Percentiles rank a stretch among this genome's conserved stretches.
These are phyloP conservation scores for Dendrocopos noguchii DNA, from an alignment of 2,113 vertebrate genomes.

Conservation along the genomic window DNA sequence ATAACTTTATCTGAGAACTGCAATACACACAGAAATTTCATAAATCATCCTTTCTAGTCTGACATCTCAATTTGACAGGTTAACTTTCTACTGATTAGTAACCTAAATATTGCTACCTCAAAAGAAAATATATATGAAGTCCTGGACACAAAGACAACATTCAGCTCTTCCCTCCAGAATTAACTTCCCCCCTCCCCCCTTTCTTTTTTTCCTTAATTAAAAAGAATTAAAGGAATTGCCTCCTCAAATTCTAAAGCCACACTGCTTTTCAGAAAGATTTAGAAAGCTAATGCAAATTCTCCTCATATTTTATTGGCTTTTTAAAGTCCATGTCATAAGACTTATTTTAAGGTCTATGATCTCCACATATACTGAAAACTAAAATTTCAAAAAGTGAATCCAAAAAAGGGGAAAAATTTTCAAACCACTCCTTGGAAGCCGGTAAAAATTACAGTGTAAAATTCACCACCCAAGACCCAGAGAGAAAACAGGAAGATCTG, in stretches of 20 bases:
- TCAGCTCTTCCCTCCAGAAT: background rate
- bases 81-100: background rate
- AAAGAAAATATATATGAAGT: background rate
- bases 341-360: background rate
- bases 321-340: background rate
- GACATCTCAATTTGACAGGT: background rate
- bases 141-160: background rate
- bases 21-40: background rate
- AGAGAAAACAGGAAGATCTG: background rate
- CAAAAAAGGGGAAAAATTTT: background rate
- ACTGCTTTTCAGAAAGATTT: background rate
- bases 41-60: background rate
- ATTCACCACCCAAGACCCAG: background rate
- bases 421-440: background rate
- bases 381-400: background rate
- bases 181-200: too few relatives aligned
- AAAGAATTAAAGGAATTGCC: background rate
- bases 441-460: background rate
- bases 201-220: too few relatives aligned
- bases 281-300: background rate
- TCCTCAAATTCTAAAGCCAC: background rate
- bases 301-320: background rate
- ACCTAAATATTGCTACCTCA: background rate
- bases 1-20: background rate
- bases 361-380: background rate